A percentile compares a stretch with the other conserved stretches of the same genome.
Conservation (phyloP, 1,140 invertebrate species). For the Meloidogyne chitwoodi region DNA sequence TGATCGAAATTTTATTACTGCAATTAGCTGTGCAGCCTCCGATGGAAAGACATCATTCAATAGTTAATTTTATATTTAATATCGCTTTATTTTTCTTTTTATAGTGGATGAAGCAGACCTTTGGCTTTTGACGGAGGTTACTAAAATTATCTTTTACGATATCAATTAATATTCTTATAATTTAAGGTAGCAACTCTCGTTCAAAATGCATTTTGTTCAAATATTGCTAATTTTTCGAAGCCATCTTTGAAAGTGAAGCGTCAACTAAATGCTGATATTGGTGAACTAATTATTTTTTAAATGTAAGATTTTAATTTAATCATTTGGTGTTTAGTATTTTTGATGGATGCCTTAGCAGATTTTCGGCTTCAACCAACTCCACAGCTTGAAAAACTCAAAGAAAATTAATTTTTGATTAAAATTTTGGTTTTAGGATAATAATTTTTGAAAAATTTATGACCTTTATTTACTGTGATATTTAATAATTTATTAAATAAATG, state of each 20-base stretch:
- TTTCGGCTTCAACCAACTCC: conserved; percentile 40
- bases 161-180: not conserved
- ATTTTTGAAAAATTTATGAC: not conserved
- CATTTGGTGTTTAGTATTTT: conserved; percentile 36
- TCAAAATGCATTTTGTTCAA: conserved; percentile 39
- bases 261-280: conserved; percentile 47
- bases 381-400: conserved; percentile 35
- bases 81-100: conserved; percentile 2
- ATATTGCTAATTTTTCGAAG: conserved; percentile 37
- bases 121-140: conserved; percentile 42
- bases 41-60: conserved; percentile 21
- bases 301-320: not conserved
- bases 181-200: conserved; percentile 23
- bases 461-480: not conserved
- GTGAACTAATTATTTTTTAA: conserved; percentile 13
- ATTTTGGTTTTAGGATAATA: not conserved
- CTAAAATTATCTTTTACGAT: not conserved
- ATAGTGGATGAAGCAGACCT: conserved; percentile 44
- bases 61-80: conserved; percentile 25
- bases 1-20: conserved; percentile 40
- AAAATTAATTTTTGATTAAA: not conserved
- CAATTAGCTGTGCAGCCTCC: conserved; percentile 33
- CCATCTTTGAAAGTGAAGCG: conserved; percentile 32
- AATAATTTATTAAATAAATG: not conserved
- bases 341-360: conserved; percentile 43